These are phyloP conservation scores for Montipora capitata DNA, from an alignment of 92 coral and sea anemone species.

Conservation along the genomic window DNA sequence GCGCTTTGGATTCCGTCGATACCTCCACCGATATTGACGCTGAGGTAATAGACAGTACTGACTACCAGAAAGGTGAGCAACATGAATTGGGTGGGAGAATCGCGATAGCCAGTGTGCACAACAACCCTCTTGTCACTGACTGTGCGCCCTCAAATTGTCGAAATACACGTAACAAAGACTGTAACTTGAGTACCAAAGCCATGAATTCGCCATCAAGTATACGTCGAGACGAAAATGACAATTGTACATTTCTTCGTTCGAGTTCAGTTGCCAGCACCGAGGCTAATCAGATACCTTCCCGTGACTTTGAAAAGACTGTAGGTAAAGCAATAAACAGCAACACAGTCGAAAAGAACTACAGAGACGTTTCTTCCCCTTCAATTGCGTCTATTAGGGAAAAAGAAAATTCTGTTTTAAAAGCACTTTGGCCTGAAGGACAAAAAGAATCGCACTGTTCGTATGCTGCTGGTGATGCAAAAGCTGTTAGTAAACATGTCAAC, in stretches of 20 bases:
- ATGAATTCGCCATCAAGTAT: too few relatives aligned
- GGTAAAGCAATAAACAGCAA: not conserved
- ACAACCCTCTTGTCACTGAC: not conserved
- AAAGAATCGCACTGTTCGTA: not conserved
- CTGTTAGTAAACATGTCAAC: not conserved
- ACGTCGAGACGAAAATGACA: not conserved
- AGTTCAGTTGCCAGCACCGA: too few relatives aligned
- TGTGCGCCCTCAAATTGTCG: not conserved
- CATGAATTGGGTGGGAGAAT: not conserved
- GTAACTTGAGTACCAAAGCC: not conserved
- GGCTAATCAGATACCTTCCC: not conserved
- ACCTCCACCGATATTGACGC: too few relatives aligned
- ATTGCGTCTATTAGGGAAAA: not conserved
- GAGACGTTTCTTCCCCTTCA: not conserved
- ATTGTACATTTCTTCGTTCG: not conserved
- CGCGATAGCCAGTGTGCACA: not conserved
- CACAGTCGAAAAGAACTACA: not conserved
- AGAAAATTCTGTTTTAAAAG: not conserved
- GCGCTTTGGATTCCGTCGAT: too few relatives aligned
- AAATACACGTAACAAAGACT: not conserved
- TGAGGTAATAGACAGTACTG: too few relatives aligned
- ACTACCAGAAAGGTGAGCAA: not conserved
- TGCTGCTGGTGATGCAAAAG: not conserved
- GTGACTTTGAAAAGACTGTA: not conserved
- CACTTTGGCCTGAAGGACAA: not conserved